Evolutionary conservation across 2,113 vertebrate species (phyloP), one percentile per base, ranked within the genome.

Genomic region (Carettochelys insculpta): DNA sequence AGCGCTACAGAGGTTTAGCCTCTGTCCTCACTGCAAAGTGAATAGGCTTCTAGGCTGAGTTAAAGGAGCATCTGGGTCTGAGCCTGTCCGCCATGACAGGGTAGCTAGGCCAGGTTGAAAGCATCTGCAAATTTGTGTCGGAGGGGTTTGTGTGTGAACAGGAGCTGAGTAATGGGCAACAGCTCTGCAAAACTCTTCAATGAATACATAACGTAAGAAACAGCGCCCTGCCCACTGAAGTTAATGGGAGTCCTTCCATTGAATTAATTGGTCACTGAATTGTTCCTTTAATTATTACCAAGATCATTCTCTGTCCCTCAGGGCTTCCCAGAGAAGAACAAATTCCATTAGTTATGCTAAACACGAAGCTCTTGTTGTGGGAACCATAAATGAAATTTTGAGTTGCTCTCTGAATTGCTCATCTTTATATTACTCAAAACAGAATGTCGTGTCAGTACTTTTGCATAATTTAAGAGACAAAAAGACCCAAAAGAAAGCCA

Each of bases 401-500:
- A 91, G 90, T 78, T 90, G 77, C 34, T 84, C 34, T 48, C 8
- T 68, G 48, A 85, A 54, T 83, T 22, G 5, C 53, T 79, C 1
- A 0, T 51, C 56, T 80, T 85, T 88, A 47, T 83, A 88, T 12
- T 78, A 76, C 77, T 79, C 88, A 91, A 91, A 93, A 58, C 41
- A 11, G 25, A 53, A 27, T 65, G 41, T 83, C 38, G 4, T 79
- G 75, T 92, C 80, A 87, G 31, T 91, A 43, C 34, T 91, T n/a
- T 45, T 85, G 31, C 31, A 50, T 81, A 79, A 83, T 56, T 93
- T 83, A 87, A 87, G 77, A 81, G 19, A 81, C 50, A 81, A 56
- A 68, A 93, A 91, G 56, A 85, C 47, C 61, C 65, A 75, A 78
- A 83, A 10, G 27, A 83, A 93, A 92, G 43, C 13, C 76, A n/a